A percentile compares a stretch with the other conserved stretches of the same genome.
Conservation (phyloP, 2,113 vertebrate species). For the Synchiropus splendidus region DNA sequence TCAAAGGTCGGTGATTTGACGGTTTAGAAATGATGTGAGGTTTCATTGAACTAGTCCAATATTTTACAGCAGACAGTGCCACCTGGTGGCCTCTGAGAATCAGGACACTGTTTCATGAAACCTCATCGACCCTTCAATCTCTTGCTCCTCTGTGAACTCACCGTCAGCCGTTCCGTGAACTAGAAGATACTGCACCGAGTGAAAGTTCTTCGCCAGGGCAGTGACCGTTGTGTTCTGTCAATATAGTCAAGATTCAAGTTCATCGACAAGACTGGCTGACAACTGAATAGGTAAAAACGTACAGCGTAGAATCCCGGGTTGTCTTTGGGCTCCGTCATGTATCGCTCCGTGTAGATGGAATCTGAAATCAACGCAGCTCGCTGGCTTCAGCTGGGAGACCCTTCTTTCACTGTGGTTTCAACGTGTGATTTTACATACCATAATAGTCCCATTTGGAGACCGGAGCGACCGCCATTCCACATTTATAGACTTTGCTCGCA, state of each 20-base stretch:
- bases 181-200: constrained; percentile 86
- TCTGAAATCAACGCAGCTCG: constrained; percentile 30
- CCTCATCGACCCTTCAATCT: too few relatives aligned
- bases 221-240: constrained; percentile 89
- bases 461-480: constrained; percentile 92
- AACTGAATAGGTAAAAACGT: constrained; percentile 32
- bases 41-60: too few relatives aligned
- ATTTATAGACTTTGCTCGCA: constrained; percentile 87
- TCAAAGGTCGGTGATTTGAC: too few relatives aligned
- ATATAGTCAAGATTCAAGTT: constrained; percentile 2
- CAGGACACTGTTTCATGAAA: too few relatives aligned
- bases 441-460: constrained; percentile 94
- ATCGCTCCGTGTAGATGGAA: constrained; percentile 82
- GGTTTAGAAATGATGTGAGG: too few relatives aligned
- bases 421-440: constrained; percentile 73
- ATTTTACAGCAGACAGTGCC: too few relatives aligned
- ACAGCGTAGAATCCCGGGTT: constrained; percentile 76
- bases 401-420: too few relatives aligned
- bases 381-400: too few relatives aligned
- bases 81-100: too few relatives aligned
- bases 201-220: constrained; percentile 85
- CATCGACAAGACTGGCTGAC: background rate
- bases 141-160: constrained; percentile 53
- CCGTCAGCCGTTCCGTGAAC: constrained; percentile 97
- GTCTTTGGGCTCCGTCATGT: constrained; percentile 78